Base-by-base conservation (phyloP, 2,888 invertebrate species). In the Pheosia gnoma region DNA sequence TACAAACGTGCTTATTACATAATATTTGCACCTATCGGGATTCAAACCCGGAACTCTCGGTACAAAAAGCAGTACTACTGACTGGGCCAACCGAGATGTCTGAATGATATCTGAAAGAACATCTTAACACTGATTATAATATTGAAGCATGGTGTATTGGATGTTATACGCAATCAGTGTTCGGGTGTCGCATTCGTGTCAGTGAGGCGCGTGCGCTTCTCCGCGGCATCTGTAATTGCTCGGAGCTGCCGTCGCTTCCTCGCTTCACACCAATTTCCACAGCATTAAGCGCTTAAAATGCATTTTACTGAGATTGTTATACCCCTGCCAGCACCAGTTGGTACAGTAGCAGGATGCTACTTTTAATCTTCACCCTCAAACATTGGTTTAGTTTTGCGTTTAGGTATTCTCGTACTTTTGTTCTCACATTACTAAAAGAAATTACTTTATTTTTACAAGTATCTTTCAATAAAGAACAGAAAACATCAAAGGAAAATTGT, bases 281-380 rank as follows among this genome's bases (percentile, higher is more conserved):
- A 77, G 82, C 88, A 88, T 89, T 91, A 86, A 87, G 82, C 87
- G 84, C 87, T 87, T 83, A 78, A 87, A 90, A 90, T 88, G 88
- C 89, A 89, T 90, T 89, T 89, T 80, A 83, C 85, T 75, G 82
- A 85, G 86, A 88, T 88, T 90, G 86, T 87, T 85, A 84, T 78
- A 84, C 81, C 85, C 79, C 78, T 83, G 81, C 63, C 61, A 68
- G 70, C 81, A 25, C 25, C 25, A 25, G 25, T 25, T 25, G 25
- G 25, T 25, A 25, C 25, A 25, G 25, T 82, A 86, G 82, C 82
- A 74, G 74, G 72, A 38, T 54, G 7, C 77, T 78, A 79, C 80
- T 84, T 85, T 86, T 83, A 83, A 83, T 79, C 81, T 83, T 72
- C 68, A 38, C 68, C 70, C 67, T 11, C 4, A 52, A 66, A 72